phyloP scores from a whole-genome alignment of 2,797 vertebrate species.

The Lateolabrax maculatus region DNA sequence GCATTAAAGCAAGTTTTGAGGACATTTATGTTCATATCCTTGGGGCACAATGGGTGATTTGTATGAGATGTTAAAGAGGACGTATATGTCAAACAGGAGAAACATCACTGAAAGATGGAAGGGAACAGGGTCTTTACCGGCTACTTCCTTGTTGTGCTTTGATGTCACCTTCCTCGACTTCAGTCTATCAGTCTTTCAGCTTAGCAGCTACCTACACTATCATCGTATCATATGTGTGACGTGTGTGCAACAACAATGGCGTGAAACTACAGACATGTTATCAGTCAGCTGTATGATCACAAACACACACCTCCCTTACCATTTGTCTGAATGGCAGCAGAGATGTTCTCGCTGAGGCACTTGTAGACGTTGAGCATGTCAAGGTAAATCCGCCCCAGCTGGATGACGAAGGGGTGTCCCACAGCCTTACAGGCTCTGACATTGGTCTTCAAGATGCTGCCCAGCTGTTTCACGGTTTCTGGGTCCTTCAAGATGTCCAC shows the following conservation, averaged over 20 bases:
- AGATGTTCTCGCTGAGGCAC: slow-evolving; percentile 99
- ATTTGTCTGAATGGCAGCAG: slow-evolving; percentile 98
- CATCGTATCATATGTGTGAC: neutral
- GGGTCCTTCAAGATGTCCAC: slow-evolving; percentile 99
- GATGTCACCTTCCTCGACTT: too few relatives aligned
- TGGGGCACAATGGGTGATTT: neutral
- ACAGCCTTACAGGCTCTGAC: slow-evolving; percentile 98
- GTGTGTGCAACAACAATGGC: neutral
- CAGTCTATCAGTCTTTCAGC: neutral
- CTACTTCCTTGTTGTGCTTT: too few relatives aligned
- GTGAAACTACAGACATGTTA: neutral
- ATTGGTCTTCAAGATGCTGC: slow-evolving; percentile 99
- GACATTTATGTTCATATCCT: neutral
- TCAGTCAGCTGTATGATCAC: neutral
- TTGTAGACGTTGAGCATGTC: slow-evolving; percentile 99
- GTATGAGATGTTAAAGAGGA: neutral
- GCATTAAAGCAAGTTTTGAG: neutral
- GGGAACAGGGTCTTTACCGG: too few relatives aligned
- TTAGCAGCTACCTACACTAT: neutral
- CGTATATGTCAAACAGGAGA: too few relatives aligned
- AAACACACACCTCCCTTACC: slow-evolving; percentile 83
- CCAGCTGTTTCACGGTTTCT: slow-evolving; percentile 98
- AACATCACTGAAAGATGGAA: neutral
- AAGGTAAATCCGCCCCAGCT: slow-evolving; percentile 98
- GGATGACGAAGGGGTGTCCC: slow-evolving; percentile 98